Percentiles rank a stretch among this genome's conserved stretches.
phyloP scores from a whole-genome alignment of 2,888 invertebrate species.

The Eupithecia inturbata region DNA sequence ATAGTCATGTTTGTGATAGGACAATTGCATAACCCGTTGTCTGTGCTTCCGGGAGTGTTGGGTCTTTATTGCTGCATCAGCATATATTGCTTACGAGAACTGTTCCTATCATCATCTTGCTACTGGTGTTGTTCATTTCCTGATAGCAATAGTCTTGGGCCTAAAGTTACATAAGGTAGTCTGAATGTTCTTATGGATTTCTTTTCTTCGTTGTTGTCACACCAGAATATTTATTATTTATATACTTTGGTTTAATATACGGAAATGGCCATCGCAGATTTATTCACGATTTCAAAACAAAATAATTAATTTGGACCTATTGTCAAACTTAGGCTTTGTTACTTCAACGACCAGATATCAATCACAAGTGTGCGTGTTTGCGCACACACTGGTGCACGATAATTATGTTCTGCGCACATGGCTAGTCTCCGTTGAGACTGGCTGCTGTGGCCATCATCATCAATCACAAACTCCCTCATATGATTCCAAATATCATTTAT shows the following conservation, averaged over 20 bases:
- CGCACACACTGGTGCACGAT: too few relatives aligned
- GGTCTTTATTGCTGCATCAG: conserved; percentile 20
- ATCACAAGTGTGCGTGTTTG: too few relatives aligned
- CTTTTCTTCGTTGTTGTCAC: background rate
- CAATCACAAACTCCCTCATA: background rate
- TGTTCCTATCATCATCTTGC: conserved; percentile 24
- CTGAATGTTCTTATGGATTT: background rate
- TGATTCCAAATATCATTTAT: too few relatives aligned
- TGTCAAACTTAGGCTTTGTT: background rate
- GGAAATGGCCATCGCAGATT: background rate
- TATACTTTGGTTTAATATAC: background rate
- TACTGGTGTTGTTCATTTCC: conserved; percentile 25
- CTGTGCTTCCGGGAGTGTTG: conserved; percentile 23
- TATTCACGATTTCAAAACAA: background rate
- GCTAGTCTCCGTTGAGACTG: too few relatives aligned
- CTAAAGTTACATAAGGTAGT: background rate
- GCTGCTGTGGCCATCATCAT: too few relatives aligned
- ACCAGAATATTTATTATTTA: background rate
- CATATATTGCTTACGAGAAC: conserved; percentile 17
- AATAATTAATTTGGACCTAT: background rate
- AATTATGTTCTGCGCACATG: too few relatives aligned
- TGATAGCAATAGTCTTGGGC: background rate
- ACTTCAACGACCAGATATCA: too few relatives aligned
- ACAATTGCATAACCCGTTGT: conserved; percentile 28
- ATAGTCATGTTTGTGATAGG: conserved; percentile 35